Base-by-base conservation (phyloP, 1,140 invertebrate genomes). In the Ectropis grisescens region DNA sequence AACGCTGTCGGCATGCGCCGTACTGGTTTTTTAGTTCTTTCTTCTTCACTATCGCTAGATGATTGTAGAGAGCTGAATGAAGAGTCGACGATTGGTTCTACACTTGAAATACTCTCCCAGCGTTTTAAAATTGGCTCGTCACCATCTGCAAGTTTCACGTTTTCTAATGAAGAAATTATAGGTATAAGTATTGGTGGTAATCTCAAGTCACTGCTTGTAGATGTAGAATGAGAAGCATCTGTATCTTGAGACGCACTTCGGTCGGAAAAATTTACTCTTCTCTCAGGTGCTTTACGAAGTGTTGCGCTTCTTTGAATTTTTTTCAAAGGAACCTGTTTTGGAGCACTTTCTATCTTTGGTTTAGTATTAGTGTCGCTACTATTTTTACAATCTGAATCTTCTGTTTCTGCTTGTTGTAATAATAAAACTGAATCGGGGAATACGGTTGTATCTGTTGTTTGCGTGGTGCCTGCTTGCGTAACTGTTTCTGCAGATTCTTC, bases 151-250 rank as follows among this genome's bases (percentile, higher is more conserved):
- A 74, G 45, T 40, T 66, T 79, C 3, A 71, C 67, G 36, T 82
- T 84, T 54, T 84, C 82, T 25, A 82, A 62, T 3, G 82, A 80
- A 42, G 83, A 83, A 41, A 82, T 83, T 13, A 90, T 88, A 11
- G 89, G 89, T 11, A 88, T 69, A 42, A 92, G 72, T 60, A 91
- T 91, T 9, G 89, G 90, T 16, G 91, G 90, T 16, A 91, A 62
- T 57, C 86, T 79, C 26, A 84, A 71, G 43, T 88, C 86, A 45
- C 79, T 83, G 41, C 71, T 84, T 3, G 79, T 82, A 10, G 80
- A 79, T 19, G 72, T 85, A 2, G 79, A 82, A 41, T 85, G 80
- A 2, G 84, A 86, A 10, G 60, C 76, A 35, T 87, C 84, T 6
- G 84, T 85, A 15, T 86, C 85, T 58, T 86, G 85, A n/a, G 85